Base-by-base conservation (phyloP, 2,113 vertebrate species). In the Orycteropus afer region DNA sequence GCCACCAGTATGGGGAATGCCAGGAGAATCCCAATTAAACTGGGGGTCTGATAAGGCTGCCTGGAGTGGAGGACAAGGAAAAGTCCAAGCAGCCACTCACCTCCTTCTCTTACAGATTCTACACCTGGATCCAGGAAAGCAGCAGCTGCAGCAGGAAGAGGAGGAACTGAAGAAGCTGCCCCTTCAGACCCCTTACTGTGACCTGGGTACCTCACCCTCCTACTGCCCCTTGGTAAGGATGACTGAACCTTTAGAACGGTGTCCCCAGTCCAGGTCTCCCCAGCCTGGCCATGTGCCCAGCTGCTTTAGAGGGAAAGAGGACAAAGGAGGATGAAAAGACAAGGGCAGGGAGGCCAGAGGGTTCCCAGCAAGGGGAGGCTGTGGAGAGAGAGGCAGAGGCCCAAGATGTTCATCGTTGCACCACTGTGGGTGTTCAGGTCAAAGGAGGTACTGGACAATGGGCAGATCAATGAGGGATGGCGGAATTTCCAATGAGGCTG, bases 181-280 rank as follows among this genome's bases (percentile, higher is more conserved):
- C 47, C 98, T 99, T 12, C 99, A 99, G 97, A 95, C 99, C 40
- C 98, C 98, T 32, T 99, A 99, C 98, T 99, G 99, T 1, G 99
- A 99, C 98, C 99, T 99, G 98, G 98, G 98, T 47, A 97, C 69
- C 37, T 86, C 83, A 0, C 45, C 45, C n/a, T 76, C 45, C 42
- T 40, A n/a, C 85, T 2, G 0, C 20, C 86, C 86, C 47, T 73
- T 22, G 59, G 91, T 94, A 95, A 96, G 93, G 47, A 84, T 17
- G 29, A 6, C 67, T 57, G 65, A 83, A 55, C 51, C 42, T 32
- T 10, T 3, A 45, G 55, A 23, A 40, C 11, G 57, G 27, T 27
- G 63, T 12, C 34, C 76, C 34, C 45, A 95, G 69, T 94, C 88
- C 92, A 95, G 96, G 77, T 87, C 73, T 71, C 87, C 86, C 87